Evolutionary conservation across 2,797 vertebrate species (phyloP), one percentile per base, ranked within the genome.

Genomic region (Eurystomus glaucurus): DNA sequence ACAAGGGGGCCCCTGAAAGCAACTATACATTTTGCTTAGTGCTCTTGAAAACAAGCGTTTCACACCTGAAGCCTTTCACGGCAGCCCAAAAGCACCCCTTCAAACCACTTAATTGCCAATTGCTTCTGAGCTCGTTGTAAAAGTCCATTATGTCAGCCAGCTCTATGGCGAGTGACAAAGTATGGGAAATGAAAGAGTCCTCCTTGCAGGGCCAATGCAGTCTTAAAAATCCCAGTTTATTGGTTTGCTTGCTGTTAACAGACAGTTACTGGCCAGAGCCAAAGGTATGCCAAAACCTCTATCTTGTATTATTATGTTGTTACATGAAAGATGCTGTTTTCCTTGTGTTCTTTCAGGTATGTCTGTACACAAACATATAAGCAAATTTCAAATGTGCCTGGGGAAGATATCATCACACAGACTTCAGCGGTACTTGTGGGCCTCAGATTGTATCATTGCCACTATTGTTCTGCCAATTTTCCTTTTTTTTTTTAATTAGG

Each of bases 91-190:
- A 99, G 99, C 98, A 99, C 99, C 99, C 99, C 99, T 99, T 99
- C 99, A 99, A 99, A 99, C 98, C 99, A 99, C 99, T 99, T 99
- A 99, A 99, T 99, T 99, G 99, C 99, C 99, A 99, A 99, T 99
- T 99, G 99, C 99, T 99, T 99, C 98, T 98, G 98, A 99, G 99
- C 98, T 99, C 98, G 99, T 99, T 99, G 99, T 99, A 96, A 97
- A 98, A 98, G 98, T 98, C 99, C 99, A 99, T 99, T 99, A 99
- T 99, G 98, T 97, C 98, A 98, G 99, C 95, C 98, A 95, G 98
- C 97, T 98, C 97, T 96, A 98, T 98, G 98, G 99, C 98, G 97
- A 98, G 98, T 98, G 99, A 99, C 99, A 99, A 99, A 99, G 98
- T 99, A 99, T 99, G 99, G 97, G 97, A 98, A 99, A 99, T 99